Evolutionary conservation across 1,140 invertebrate genomes (phyloP).

Genomic region (Orchestia grillus): DNA sequence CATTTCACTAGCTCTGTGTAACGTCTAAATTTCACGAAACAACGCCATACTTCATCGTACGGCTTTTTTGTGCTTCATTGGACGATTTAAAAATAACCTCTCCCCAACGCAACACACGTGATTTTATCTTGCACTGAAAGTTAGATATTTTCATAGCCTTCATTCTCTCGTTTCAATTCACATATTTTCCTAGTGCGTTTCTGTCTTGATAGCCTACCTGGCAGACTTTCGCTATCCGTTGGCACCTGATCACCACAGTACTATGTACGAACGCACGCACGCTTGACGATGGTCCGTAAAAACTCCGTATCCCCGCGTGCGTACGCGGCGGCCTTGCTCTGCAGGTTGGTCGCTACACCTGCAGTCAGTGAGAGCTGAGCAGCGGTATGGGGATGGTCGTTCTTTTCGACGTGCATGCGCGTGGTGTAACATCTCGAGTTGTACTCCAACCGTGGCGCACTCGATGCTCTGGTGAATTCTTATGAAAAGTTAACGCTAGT

Average conservation of each 20-base stretch:
- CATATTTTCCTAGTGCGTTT: too few relatives aligned
- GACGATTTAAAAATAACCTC: too few relatives aligned
- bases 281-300: not conserved
- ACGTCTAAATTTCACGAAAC: too few relatives aligned
- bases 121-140: too few relatives aligned
- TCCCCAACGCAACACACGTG: too few relatives aligned
- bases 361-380: not conserved
- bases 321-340: not conserved
- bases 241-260: not conserved
- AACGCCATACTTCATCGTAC: too few relatives aligned
- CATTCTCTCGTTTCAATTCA: not conserved
- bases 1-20: too few relatives aligned
- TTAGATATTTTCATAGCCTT: too few relatives aligned
- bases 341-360: not conserved
- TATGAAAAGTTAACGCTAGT: not conserved
- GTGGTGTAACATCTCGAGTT: not conserved
- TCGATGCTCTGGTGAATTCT: not conserved
- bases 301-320: not conserved
- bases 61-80: too few relatives aligned
- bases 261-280: not conserved
- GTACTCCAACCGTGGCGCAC: not conserved
- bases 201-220: not conserved
- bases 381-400: not conserved
- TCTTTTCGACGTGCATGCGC: not conserved
- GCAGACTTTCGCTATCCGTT: not conserved